Evolutionary conservation across 2,797 vertebrate species (phyloP).

Genomic region (Xiphorhynchus erythropygius): DNA sequence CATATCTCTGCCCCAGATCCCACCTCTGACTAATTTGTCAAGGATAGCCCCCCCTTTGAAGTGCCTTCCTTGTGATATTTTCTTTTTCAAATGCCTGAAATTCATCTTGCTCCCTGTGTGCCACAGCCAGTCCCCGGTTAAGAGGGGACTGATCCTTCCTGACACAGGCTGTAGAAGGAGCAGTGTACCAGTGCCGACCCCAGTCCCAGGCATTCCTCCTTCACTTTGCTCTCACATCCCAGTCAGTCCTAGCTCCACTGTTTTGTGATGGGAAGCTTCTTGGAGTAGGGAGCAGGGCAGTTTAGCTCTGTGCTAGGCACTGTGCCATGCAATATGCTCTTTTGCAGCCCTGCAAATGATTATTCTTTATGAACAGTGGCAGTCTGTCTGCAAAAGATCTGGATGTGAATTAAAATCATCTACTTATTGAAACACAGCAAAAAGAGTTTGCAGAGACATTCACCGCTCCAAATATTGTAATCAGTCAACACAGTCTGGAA

Average conservation of each 20-base stretch:
- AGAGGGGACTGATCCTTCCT: not conserved
- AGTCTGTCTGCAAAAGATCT: not conserved
- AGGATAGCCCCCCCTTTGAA: not conserved
- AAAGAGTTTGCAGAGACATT: not conserved
- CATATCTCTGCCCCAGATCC: not conserved
- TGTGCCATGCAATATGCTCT: not conserved
- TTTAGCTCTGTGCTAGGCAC: not conserved
- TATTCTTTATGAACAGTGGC: not conserved
- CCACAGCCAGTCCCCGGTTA: not conserved
- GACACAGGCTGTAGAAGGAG: not conserved
- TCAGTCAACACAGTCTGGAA: not conserved
- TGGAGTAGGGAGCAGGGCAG: not conserved
- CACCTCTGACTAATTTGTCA: not conserved
- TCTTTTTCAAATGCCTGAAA: not conserved
- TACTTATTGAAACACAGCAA: not conserved
- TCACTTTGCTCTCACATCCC: not conserved
- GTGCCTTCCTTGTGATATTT: not conserved
- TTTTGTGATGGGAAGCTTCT: not conserved
- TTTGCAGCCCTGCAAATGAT: not conserved
- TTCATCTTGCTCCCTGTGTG: rapidly evolving
- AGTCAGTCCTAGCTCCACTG: not conserved
- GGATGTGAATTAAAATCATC: not conserved
- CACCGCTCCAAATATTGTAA: not conserved
- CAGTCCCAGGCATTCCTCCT: not conserved
- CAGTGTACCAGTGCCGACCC: not conserved